Evolutionary conservation across 2,113 vertebrate genomes (phyloP).

Genomic region (Chaetura pelagica): DNA sequence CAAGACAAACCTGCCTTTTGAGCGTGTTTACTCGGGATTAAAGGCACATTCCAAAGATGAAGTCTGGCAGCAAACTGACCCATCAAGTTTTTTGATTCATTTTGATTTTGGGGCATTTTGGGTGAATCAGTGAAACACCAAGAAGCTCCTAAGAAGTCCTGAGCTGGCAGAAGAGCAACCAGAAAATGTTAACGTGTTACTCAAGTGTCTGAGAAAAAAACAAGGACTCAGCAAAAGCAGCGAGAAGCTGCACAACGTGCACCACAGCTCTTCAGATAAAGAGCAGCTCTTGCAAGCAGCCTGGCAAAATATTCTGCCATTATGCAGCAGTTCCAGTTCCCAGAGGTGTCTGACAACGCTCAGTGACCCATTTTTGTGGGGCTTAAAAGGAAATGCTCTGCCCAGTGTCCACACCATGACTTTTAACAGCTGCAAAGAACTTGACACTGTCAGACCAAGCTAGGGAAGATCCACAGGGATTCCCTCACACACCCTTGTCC

Average conservation of each 20-base stretch:
- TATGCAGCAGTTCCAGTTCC: not conserved
- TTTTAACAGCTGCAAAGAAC: not conserved
- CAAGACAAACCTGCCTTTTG: fast-evolving
- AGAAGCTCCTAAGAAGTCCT: fast-evolving
- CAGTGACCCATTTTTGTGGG: too few species aligned
- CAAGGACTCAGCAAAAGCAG: not conserved
- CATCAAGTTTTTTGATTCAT: fast-evolving
- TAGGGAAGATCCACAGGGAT: fast-evolving
- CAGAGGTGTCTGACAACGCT: not conserved
- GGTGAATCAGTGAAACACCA: fast-evolving
- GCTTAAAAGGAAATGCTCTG: not conserved
- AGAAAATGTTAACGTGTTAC: not conserved
- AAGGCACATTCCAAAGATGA: too few species aligned
- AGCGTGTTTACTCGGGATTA: fast-evolving
- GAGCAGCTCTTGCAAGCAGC: not conserved
- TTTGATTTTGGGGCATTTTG: not conserved
- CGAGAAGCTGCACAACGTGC: not conserved
- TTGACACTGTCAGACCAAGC: not conserved
- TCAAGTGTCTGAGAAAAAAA: not conserved
- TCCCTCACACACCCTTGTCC: not conserved
- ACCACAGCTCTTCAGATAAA: fast-evolving
- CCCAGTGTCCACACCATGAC: not conserved
- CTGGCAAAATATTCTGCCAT: not conserved
- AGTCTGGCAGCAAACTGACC: not conserved
- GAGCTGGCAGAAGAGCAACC: not conserved